Conservation (phyloP, 2,113 vertebrate genomes). For the Himantopus leucocephalus region DNA sequence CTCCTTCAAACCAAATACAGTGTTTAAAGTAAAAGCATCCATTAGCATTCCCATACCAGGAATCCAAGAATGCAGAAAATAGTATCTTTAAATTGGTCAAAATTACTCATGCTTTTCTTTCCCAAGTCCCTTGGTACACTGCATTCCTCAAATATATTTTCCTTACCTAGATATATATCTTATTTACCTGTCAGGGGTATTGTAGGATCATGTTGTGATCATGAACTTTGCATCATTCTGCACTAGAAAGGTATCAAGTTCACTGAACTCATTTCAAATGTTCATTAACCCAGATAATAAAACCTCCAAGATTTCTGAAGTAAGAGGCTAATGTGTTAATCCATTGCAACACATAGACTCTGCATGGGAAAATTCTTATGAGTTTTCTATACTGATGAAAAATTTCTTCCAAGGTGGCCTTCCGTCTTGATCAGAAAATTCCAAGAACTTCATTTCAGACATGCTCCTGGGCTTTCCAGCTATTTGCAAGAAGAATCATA, state of each 20-base stretch:
- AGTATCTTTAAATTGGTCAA: neutral
- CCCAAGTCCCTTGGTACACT: neutral
- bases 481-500: neutral
- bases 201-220: neutral
- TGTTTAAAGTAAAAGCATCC: neutral
- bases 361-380: neutral
- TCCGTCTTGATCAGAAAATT: neutral
- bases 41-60: neutral
- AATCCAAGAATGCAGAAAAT: neutral
- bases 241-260: neutral
- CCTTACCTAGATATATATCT: neutral
- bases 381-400: neutral
- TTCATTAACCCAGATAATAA: neutral
- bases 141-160: neutral
- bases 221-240: neutral
- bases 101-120: neutral
- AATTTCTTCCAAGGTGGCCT: neutral
- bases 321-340: neutral
- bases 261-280: neutral
- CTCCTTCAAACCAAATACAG: neutral
- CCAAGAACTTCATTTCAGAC: neutral
- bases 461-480: neutral
- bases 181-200: neutral
- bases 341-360: neutral
- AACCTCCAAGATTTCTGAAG: neutral